Base-by-base conservation (phyloP, 1,140 invertebrate species). In the Neodiprion fabricii region DNA sequence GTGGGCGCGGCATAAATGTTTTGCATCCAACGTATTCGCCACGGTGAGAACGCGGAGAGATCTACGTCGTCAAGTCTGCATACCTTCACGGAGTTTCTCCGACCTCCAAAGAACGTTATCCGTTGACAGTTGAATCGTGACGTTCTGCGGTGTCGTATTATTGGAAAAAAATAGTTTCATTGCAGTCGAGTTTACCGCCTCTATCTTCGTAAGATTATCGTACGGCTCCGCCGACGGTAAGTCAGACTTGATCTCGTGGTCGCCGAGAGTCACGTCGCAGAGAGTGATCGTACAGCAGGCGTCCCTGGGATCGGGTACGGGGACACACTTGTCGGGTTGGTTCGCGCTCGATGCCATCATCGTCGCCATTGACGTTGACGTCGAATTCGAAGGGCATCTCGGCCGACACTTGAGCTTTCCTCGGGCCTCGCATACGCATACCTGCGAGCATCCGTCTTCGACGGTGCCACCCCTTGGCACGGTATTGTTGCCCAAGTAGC, bases 211-310 rank as follows among this genome's bases (percentile, higher is more conserved):
- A 12, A 87, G 74, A 73, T 87, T 87, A 8, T 86, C 83, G 1
- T 73, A 78, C 11, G 85, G 49, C 69, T 88, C 85, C 1, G 77
- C 75, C 28, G 28, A 40, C 1, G 83, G 80, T 70, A 78, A 84
- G 72, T 89, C 89, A 1, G 85, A 67, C 75, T 85, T 89, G 28
- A 90, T 91, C 76, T 95, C 93, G 70, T 94, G 92, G 77, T 92
- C 93, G 74, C 93, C 92, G 10, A 94, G 87, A 1, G 92, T 94
- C 2, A 95, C 94, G 79, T 96, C 94, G 82, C 96, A 97, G 1
- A 95, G 88, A 70, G 95, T 93, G 76, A 95, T 91, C 65, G 93
- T 95, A 79, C 96, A 97, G 82, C 96, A 97, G 1, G 92, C 84
- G 84, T 97, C 96, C 14, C 92, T 92, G 7, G 85, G 85, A 78